Evolutionary conservation across 2,113 vertebrate species (phyloP).

Genomic region (Sclerurus mexicanus): DNA sequence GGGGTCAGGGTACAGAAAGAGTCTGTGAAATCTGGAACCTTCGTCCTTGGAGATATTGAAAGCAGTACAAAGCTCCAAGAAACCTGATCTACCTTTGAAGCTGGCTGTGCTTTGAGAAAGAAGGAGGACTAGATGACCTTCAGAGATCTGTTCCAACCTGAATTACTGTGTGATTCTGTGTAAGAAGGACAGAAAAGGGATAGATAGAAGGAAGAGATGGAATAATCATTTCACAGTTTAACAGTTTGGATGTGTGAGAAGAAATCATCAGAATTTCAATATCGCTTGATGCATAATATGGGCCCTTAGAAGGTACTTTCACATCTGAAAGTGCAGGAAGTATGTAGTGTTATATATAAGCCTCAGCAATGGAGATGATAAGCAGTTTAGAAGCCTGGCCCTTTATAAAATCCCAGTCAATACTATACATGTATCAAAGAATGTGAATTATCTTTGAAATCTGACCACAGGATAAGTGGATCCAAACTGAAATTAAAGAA

Average conservation of each 20-base stretch:
- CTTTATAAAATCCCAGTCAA: not conserved
- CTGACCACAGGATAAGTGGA: not conserved
- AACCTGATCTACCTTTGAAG: not conserved
- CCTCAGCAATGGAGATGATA: not conserved
- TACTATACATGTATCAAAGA: not conserved
- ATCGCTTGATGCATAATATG: not conserved
- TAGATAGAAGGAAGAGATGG: not conserved
- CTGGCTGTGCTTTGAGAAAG: not conserved
- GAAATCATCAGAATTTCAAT: not conserved
- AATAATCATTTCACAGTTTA: not conserved
- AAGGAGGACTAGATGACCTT: not conserved
- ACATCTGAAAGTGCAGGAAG: not conserved
- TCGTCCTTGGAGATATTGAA: not conserved
- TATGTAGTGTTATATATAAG: not conserved
- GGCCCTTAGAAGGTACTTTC: not conserved
- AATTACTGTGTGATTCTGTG: not conserved
- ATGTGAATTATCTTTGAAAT: not conserved
- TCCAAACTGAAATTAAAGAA: not conserved
- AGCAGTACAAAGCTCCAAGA: not conserved
- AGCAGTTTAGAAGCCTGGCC: not conserved
- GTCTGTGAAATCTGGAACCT: not conserved
- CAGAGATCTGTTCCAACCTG: not conserved
- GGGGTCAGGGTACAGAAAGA: not conserved
- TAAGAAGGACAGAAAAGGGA: not conserved
- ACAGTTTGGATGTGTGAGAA: not conserved